Evolutionary conservation across 2,888 invertebrate genomes (phyloP).

Genomic region (Sclerodermus sp.): DNA sequence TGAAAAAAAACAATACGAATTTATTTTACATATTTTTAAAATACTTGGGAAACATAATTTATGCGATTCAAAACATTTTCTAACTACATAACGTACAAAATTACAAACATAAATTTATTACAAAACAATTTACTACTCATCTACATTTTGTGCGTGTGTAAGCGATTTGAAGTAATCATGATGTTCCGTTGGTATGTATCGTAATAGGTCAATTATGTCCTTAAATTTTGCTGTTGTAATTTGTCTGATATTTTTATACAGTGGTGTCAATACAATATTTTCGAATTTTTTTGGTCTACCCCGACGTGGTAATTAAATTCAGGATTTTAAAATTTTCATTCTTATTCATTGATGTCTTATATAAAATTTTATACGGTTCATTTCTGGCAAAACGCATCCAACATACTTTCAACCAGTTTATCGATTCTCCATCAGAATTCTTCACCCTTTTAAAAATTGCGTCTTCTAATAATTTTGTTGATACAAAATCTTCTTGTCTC

Average conservation of each 20-base stretch:
- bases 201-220: slow-evolving; percentile 21
- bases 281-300: slow-evolving; percentile 19
- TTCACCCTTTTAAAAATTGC: slow-evolving; percentile 16
- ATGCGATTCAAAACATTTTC: slow-evolving; percentile 16
- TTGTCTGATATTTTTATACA: slow-evolving; percentile 25
- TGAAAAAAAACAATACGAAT: slow-evolving; percentile 5
- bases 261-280: slow-evolving; percentile 23
- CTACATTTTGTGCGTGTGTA: slow-evolving; percentile 8
- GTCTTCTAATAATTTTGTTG: slow-evolving; percentile 12
- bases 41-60: slow-evolving; percentile 8
- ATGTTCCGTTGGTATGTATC: slow-evolving; percentile 18
- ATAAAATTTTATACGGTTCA: slow-evolving; percentile 22
- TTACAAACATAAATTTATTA: slow-evolving; percentile 5
- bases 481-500: slow-evolving; percentile 12
- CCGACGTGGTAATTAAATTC: slow-evolving; percentile 23
- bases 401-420: slow-evolving; percentile 10
- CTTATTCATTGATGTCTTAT: slow-evolving; percentile 22
- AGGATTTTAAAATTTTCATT: slow-evolving; percentile 23
- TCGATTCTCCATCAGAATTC: slow-evolving; percentile 19
- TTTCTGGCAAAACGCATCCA: slow-evolving; percentile 10
- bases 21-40: slow-evolving; percentile 14
- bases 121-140: slow-evolving; percentile 13
- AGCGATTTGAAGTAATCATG: slow-evolving; percentile 11
- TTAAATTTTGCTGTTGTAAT: slow-evolving; percentile 24
- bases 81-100: slow-evolving; percentile 10